A percentile compares a stretch with the other conserved stretches of the same genome.
phyloP scores from a whole-genome alignment of 2,888 invertebrate species.

The Platynereis dumerilii region DNA sequence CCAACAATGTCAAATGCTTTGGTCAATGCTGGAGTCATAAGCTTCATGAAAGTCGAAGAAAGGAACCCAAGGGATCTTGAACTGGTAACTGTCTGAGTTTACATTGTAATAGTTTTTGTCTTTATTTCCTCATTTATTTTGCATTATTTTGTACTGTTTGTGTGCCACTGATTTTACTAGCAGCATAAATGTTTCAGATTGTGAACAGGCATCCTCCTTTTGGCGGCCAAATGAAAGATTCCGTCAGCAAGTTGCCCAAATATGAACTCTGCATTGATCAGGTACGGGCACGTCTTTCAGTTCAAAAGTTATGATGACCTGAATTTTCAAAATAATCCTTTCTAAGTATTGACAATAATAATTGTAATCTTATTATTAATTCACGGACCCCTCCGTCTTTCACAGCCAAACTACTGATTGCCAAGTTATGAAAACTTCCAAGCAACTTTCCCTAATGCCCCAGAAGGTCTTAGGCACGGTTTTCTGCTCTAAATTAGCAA shows the following conservation, averaged over 20 bases:
- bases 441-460: background rate
- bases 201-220: conserved; percentile 77
- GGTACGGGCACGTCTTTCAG: conserved; percentile 37
- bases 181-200: conserved; percentile 66
- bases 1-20: conserved; percentile 71
- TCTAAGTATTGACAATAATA: background rate
- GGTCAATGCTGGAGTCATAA: conserved; percentile 73
- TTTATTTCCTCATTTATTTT: no score
- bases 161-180: background rate
- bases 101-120: no score
- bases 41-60: conserved; percentile 71
- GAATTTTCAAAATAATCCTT: background rate
- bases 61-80: conserved; percentile 78
- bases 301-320: background rate
- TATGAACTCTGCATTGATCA: conserved; percentile 67
- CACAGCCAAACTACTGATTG: no score
- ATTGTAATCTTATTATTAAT: no score
- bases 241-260: conserved; percentile 71
- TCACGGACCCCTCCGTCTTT: no score
- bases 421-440: no score
- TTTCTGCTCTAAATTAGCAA: no score
- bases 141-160: background rate
- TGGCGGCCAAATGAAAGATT: conserved; percentile 73
- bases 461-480: no score
- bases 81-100: no score